Evolutionary conservation across 2,113 vertebrate genomes (phyloP).

Genomic region (Apistogramma diplotaenia): DNA sequence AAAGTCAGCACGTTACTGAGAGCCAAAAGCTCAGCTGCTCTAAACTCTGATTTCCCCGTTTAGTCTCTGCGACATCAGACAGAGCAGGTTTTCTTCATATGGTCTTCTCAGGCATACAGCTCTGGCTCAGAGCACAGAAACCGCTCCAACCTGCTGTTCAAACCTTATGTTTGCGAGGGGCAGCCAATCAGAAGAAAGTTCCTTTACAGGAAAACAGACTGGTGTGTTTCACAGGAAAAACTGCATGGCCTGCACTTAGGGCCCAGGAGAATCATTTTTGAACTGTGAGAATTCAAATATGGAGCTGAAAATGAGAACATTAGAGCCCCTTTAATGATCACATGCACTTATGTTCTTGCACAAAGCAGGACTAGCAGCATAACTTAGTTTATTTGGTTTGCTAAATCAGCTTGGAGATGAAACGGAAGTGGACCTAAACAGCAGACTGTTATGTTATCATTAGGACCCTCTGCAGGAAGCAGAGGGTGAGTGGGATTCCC

Average conservation of each 20-base stretch:
- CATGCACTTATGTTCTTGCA: neutral
- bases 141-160: neutral
- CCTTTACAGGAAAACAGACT: neutral
- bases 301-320: neutral
- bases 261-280: neutral
- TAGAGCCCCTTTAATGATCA: neutral
- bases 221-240: neutral
- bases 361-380: neutral
- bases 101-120: neutral
- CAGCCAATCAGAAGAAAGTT: neutral
- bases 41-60: neutral
- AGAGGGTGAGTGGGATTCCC: slow-evolving; percentile 43
- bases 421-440: slow-evolving; percentile 56
- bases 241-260: neutral
- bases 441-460: neutral
- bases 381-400: neutral
- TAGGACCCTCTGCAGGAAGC: slow-evolving; percentile 12
- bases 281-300: neutral
- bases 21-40: neutral
- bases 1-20: neutral
- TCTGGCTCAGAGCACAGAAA: neutral
- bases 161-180: neutral
- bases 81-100: neutral
- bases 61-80: neutral
- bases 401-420: neutral